Evolutionary conservation across 2,113 vertebrate genomes (phyloP), one percentile per base, ranked within the genome.

Genomic region (Bettongia penicillata): DNA sequence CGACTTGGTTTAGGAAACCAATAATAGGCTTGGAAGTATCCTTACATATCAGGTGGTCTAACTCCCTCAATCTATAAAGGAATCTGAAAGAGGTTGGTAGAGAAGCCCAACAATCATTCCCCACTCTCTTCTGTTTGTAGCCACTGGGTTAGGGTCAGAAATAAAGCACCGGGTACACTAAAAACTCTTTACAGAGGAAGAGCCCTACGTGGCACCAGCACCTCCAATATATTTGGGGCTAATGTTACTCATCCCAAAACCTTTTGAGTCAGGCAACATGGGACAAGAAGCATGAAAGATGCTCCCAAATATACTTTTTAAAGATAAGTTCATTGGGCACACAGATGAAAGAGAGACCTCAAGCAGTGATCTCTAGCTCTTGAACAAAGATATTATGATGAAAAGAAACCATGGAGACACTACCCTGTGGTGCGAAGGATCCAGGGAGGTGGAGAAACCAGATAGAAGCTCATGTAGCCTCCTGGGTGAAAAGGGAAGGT

Each of bases 321-420:
- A 77, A 77, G 50, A n/a, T 92, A 89, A 93, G 43, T 25, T 26
- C 23, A 26, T 68, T 89, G 93, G 89, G 90, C 51, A n/a, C 91
- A 93, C 48, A 94, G 91, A 26, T 93, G 52, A 92, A 68, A 95
- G 55, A 57, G 92, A 94, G 94, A 93, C 52, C 19, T 95, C 84
- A 28, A 90, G 51, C 68, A 48, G 2, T 84, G 22, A 92, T 91
- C n/a, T 0, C 55, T 57, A 57, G 9, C 9, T 31, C 26, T 28
- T 28, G 26, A 57, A 57, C 55, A 57, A 57, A 57, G 55, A 57
- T 28, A 23, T 31, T 31, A 28, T 61, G 6, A 31, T 61, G 10
- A 25, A 26, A 61, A 61, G 55, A 61, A 2, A 26, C 55, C 55
- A 31, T 61, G 55, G 55, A 31, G 55, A 61, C 0, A 37, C 31